phyloP scores from a whole-genome alignment of 2,888 invertebrate species.

The Allygus modestus region DNA sequence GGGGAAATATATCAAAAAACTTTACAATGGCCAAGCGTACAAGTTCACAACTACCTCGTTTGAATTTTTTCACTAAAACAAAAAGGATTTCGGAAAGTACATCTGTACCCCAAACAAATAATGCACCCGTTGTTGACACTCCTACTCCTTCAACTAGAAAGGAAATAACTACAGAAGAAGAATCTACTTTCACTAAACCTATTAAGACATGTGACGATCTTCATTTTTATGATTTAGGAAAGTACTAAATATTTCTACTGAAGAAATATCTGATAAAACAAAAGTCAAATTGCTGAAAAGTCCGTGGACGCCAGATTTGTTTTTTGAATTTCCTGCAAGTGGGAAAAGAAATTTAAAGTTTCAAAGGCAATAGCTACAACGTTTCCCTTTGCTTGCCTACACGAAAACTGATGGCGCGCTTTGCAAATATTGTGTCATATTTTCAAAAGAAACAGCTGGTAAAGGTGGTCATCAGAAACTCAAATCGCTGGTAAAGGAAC shows the following conservation, averaged over 20 bases:
- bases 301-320: conserved; percentile 36
- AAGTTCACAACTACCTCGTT: conserved; percentile 27
- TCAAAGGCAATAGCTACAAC: conserved; percentile 42
- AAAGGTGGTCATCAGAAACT: conserved; percentile 45
- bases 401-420: conserved; percentile 45
- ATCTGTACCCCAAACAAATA: not conserved
- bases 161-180: not conserved
- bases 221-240: conserved; percentile 31
- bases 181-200: not conserved
- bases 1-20: not conserved
- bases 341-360: conserved; percentile 50
- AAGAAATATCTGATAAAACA: conserved; percentile 39
- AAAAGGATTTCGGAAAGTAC: conserved; percentile 35
- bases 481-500: conserved; percentile 33
- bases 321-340: conserved; percentile 40
- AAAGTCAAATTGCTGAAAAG: conserved; percentile 5
- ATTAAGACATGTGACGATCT: conserved; percentile 8
- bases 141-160: not conserved
- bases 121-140: conserved; percentile 18
- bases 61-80: conserved; percentile 41
- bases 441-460: conserved; percentile 42
- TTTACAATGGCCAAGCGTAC: conserved; percentile 35
- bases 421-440: conserved; percentile 55
- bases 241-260: conserved; percentile 37
- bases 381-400: conserved; percentile 28